These are phyloP conservation scores for Acleris laterana DNA, from an alignment of 2,888 invertebrate genomes.

Conservation along the genomic window DNA sequence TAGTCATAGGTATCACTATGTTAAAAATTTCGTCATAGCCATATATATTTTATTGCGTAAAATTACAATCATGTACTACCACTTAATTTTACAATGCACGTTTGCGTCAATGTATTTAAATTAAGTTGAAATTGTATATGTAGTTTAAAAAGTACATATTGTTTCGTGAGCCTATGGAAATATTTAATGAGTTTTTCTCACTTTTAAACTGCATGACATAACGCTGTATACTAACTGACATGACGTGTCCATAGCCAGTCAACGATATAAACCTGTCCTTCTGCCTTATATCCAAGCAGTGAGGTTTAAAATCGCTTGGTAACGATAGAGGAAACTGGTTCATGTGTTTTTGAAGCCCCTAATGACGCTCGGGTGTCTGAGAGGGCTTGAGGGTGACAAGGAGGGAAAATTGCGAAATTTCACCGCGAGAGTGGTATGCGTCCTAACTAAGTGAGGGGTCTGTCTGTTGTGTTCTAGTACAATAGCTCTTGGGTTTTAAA, in stretches of 20 bases:
- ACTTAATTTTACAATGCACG: too few relatives aligned
- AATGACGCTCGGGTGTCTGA: constrained; percentile 35
- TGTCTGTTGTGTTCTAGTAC: constrained; percentile 19
- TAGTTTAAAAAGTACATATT: background rate
- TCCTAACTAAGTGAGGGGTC: constrained; percentile 26
- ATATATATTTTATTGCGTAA: too few relatives aligned
- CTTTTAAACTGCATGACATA: constrained; percentile 2
- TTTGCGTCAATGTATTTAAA: too few relatives aligned
- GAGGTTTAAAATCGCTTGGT: constrained; percentile 8
- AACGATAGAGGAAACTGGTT: constrained; percentile 13
- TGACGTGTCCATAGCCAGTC: constrained; percentile 19
- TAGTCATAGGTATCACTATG: background rate
- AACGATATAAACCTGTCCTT: background rate
- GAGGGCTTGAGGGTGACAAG: constrained; percentile 30
- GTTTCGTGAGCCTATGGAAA: background rate
- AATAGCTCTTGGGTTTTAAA: background rate
- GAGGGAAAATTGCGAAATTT: constrained; percentile 34
- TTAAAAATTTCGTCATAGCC: background rate
- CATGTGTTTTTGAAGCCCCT: constrained; percentile 22
- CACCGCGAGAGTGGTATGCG: constrained; percentile 19
- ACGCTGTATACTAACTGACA: constrained; percentile 30
- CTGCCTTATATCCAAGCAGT: background rate
- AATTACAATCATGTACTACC: too few relatives aligned
- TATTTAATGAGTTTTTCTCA: constrained; percentile 7
- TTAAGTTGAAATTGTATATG: too few relatives aligned